Base-by-base conservation (phyloP, 2,888 invertebrate genomes). In the Thecophora atra region DNA sequence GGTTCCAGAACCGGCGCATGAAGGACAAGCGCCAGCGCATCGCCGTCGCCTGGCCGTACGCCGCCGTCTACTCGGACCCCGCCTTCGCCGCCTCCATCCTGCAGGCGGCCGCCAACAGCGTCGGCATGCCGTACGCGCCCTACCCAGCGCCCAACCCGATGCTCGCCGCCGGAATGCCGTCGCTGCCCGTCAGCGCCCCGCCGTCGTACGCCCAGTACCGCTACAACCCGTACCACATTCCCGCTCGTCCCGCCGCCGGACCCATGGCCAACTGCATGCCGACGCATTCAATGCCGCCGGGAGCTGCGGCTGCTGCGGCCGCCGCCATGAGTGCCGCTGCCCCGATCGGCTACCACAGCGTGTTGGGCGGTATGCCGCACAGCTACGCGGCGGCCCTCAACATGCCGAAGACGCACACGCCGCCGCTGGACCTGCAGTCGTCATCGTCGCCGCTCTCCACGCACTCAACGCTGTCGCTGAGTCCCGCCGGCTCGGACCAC, bases 21-120 rank as follows among this genome's bases (percentile, higher is more conserved):
- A 86, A 99, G 84, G 98, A 99, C 88, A 99, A 99, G 82, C 91
- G 99, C 0, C 98, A 99, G 83, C 89, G 97, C 19, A 93, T 97
- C 85, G 95, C 97, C 0, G 91, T 98, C 78, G 93, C 95, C 0
- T 98, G 98, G 98, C 98, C 98, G 0, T 96, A 97, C 87, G 93
- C 95, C 0, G 94, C 96, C 0, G 96, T 98, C 72, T 97, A 97
- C 87, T 93, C 95, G 37, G 98, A 98, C 81, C 97, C 98, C 0
- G 93, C 96, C 0, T 91, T 98, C 80, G 97, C 97, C 6, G 97
- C 97, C 2, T 94, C 97, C 47, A 90, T 98, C 11, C 90, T 97
- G 1, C 97, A 97, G 82, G 97, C 97, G 0, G 95, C 95, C 0
- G 94, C 94, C 8, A 92, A 91, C 3, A 90, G 91, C 13, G 91